These are phyloP conservation scores for Spinus olivaceus DNA, from an alignment of 2,797 vertebrate species.

Conservation along the genomic window DNA sequence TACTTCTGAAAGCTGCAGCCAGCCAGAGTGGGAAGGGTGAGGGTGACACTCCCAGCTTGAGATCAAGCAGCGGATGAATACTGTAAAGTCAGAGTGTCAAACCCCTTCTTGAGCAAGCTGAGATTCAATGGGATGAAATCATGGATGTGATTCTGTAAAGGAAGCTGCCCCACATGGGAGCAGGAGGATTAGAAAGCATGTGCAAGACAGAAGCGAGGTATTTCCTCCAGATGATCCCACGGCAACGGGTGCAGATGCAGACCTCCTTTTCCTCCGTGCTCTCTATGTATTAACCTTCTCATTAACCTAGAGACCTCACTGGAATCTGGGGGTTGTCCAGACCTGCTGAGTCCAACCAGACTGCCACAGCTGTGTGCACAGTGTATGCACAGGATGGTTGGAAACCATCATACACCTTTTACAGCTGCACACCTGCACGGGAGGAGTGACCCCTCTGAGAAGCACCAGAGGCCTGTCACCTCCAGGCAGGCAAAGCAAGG, in stretches of 20 bases:
- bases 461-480: neutral
- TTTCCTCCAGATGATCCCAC: neutral
- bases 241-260: neutral
- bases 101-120: neutral
- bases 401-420: neutral
- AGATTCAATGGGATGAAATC: neutral
- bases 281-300: neutral
- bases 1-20: neutral
- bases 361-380: neutral
- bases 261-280: neutral
- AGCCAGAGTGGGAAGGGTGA: neutral
- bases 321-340: neutral
- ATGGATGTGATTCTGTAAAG: neutral
- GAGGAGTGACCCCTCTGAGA: neutral
- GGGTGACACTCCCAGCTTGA: neutral
- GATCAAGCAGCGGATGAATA: neutral
- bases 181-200: neutral
- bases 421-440: neutral
- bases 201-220: neutral
- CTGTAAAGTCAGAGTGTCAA: neutral
- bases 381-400: neutral
- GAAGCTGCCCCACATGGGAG: neutral
- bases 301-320: neutral
- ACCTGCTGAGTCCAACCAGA: neutral
- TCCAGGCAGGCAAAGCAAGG: neutral